Conservation (phyloP, 2,888 invertebrate species). For the Aelia acuminata region DNA sequence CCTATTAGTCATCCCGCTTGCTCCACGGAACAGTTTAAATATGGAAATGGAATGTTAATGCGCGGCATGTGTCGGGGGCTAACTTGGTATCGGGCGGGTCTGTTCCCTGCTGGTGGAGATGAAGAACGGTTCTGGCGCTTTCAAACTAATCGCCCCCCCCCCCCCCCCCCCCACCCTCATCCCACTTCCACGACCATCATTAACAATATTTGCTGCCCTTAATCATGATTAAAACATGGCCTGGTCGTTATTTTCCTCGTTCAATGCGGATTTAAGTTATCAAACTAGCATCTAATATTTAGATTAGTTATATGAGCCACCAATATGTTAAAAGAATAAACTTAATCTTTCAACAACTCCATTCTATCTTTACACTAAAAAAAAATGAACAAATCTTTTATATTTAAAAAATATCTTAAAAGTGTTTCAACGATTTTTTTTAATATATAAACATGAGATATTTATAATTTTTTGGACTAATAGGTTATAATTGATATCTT, state of each 20-base stretch:
- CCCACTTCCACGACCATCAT: no score
- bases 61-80: background rate
- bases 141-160: background rate
- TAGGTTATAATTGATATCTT: no score
- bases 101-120: background rate
- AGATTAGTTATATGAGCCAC: no score
- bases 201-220: background rate
- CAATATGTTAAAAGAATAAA: no score
- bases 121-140: background rate
- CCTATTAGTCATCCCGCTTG: background rate
- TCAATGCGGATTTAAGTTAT: background rate
- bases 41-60: constrained; percentile 34
- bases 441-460: no score
- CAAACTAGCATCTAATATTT: no score
- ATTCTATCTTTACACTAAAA: no score
- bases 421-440: no score
- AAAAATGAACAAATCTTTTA: no score
- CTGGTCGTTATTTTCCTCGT: background rate
- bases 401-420: no score
- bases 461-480: no score
- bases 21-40: background rate
- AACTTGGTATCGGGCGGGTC: constrained; percentile 7
- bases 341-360: no score
- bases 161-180: background rate
- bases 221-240: background rate